Evolutionary conservation across 2,113 vertebrate species (phyloP).

Genomic region (Gobius niger): DNA sequence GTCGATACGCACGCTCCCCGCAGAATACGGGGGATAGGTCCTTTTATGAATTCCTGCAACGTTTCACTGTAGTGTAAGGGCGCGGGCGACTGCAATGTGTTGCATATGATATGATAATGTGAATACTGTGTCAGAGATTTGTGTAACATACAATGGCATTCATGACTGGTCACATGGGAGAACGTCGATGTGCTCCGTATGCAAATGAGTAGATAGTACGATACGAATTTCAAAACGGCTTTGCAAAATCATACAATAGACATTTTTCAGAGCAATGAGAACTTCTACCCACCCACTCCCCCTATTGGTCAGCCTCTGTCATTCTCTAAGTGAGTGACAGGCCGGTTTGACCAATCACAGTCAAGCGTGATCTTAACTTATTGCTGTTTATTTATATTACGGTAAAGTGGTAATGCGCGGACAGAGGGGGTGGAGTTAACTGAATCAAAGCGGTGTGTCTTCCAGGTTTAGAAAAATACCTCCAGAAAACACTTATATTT

Average conservation of each 20-base stretch:
- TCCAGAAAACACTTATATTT: too few species aligned
- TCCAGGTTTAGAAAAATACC: too few species aligned
- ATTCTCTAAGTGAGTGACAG: too few species aligned
- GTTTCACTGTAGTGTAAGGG: background rate
- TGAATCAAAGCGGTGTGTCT: too few species aligned
- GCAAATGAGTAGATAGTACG: background rate
- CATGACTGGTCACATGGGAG: background rate
- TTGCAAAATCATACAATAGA: background rate
- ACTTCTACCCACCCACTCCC: background rate
- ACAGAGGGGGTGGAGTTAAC: too few species aligned
- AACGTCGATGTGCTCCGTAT: background rate
- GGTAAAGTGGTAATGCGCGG: too few species aligned
- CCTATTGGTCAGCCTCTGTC: too few species aligned
- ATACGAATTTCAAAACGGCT: background rate
- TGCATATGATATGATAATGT: background rate
- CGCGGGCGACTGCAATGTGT: background rate
- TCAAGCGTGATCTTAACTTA: too few species aligned
- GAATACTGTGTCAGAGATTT: background rate
- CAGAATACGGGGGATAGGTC: slow-evolving; percentile 11
- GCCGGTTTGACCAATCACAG: too few species aligned
- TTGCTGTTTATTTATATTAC: too few species aligned
- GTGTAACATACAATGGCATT: background rate
- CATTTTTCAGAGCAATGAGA: background rate
- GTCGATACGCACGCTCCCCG: slow-evolving; percentile 26
- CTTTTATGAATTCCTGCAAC: slow-evolving; percentile 19